phyloP scores from a whole-genome alignment of 2,797 vertebrate genomes.

The Poecilia velifera region DNA sequence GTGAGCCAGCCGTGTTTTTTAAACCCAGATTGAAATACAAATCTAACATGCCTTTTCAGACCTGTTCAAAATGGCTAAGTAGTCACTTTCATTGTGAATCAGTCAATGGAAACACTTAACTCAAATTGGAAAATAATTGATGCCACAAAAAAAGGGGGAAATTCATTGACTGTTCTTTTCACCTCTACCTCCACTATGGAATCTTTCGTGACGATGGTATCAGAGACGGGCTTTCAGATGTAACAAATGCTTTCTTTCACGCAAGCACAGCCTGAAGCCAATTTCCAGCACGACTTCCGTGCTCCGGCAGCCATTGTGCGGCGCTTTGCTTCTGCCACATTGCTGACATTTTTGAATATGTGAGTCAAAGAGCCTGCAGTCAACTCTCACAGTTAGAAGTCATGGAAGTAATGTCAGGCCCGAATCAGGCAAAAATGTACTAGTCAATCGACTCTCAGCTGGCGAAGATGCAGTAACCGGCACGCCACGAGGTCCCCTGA shows the following conservation, averaged over 20 bases:
- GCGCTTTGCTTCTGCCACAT: slow-evolving; percentile 36
- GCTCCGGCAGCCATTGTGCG: slow-evolving; percentile 49
- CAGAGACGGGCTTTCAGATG: slow-evolving; percentile 25
- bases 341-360: slow-evolving; percentile 50
- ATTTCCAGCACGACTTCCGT: slow-evolving; percentile 33
- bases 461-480: slow-evolving; percentile 27
- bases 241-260: slow-evolving; percentile 37
- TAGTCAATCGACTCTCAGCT: slow-evolving; percentile 43
- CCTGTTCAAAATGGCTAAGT: background rate
- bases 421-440: slow-evolving; percentile 41
- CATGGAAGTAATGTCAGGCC: slow-evolving; percentile 36
- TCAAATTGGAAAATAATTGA: slow-evolving; percentile 19
- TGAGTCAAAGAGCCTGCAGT: slow-evolving; percentile 58
- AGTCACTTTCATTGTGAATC: background rate
- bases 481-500: slow-evolving; percentile 3
- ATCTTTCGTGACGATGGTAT: slow-evolving; percentile 27
- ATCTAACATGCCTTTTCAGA: background rate
- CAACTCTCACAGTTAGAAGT: slow-evolving; percentile 47
- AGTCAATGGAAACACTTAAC: background rate
- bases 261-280: slow-evolving; percentile 49
- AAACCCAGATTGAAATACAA: background rate
- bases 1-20: background rate
- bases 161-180: slow-evolving; percentile 9
- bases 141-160: background rate
- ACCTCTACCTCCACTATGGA: background rate